A percentile compares a stretch with the other conserved stretches of the same genome.
phyloP scores from a whole-genome alignment of 2,113 vertebrate genomes.

The Asarcornis scutulata region DNA sequence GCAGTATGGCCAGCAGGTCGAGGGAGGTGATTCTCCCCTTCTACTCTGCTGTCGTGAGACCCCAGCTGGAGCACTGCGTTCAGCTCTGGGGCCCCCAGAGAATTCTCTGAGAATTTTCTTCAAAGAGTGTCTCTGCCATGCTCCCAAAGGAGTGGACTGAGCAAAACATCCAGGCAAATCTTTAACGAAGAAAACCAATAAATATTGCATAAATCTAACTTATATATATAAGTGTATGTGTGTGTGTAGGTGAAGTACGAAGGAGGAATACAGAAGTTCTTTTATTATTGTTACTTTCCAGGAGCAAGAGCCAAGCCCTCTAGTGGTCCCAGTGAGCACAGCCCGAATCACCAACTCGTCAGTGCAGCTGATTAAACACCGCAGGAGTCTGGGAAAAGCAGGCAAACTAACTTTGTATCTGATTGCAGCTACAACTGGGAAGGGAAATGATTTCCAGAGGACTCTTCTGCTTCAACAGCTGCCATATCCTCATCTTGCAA shows the following conservation, averaged over 20 bases:
- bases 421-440: not conserved
- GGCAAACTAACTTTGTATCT: not conserved
- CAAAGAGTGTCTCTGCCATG: accelerated
- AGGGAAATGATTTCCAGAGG: not conserved
- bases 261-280: not conserved
- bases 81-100: no score
- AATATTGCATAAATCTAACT: accelerated
- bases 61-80: no score
- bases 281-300: accelerated
- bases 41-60: no score
- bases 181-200: not conserved
- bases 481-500: accelerated
- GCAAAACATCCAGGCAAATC: not conserved
- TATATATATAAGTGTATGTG: accelerated
- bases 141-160: not conserved
- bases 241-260: accelerated
- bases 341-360: accelerated
- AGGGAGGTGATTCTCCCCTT: no score
- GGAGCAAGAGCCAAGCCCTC: not conserved
- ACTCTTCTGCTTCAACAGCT: not conserved
- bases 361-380: accelerated
- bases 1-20: no score
- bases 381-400: not conserved
- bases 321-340: accelerated
- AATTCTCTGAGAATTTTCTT: not conserved